These are phyloP conservation scores for Atethmia centrago DNA, from an alignment of 2,888 invertebrate genomes.

Conservation along the genomic window DNA sequence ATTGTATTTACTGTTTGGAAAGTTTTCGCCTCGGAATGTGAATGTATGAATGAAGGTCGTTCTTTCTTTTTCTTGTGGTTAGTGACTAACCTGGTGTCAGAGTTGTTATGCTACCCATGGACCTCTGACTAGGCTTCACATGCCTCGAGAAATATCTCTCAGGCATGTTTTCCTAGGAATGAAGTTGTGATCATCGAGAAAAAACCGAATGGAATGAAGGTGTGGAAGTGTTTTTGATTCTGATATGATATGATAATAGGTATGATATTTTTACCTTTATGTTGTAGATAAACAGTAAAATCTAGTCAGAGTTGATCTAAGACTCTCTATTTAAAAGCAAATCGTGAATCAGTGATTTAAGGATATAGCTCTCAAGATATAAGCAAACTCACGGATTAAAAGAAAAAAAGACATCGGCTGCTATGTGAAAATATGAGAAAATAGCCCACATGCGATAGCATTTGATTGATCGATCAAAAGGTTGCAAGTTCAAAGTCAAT, in stretches of 20 bases:
- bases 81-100: too few relatives aligned
- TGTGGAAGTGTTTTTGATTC: not conserved
- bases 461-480: too few relatives aligned
- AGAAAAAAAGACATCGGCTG: not conserved
- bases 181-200: too few relatives aligned
- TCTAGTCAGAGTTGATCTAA: not conserved
- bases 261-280: not conserved
- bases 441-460: not conserved
- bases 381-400: not conserved
- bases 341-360: not conserved
- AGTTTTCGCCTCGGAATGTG: slow-evolving; percentile 1
- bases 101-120: too few relatives aligned
- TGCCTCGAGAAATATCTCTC: too few relatives aligned
- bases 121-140: too few relatives aligned
- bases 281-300: not conserved
- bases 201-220: not conserved
- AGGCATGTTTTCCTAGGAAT: too few relatives aligned
- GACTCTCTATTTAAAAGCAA: not conserved
- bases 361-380: not conserved
- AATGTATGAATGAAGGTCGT: not conserved
- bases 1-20: slow-evolving; percentile 17
- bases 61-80: too few relatives aligned
- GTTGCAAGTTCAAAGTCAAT: not conserved
- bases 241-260: not conserved
- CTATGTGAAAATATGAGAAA: not conserved